phyloP scores from a whole-genome alignment of 2,888 invertebrate genomes.

The Chirona hameri region DNA sequence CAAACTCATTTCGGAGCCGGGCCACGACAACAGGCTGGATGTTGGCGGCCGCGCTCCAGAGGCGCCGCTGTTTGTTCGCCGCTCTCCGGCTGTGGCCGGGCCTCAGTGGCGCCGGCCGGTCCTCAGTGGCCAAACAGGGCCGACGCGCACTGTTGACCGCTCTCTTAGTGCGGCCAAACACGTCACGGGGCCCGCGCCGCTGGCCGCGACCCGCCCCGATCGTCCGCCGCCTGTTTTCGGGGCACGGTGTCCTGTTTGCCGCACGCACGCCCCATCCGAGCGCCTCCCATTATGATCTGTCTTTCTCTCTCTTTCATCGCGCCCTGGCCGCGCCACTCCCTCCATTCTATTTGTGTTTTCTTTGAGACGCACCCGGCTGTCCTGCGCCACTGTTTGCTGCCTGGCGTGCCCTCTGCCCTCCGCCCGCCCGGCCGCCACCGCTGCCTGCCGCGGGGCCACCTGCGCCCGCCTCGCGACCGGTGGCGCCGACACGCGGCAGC shows the following conservation, averaged over 20 bases:
- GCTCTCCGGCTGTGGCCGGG: too few relatives aligned
- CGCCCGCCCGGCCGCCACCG: neutral
- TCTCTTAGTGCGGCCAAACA: neutral
- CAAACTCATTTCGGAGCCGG: conserved; percentile 5
- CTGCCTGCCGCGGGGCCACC: neutral
- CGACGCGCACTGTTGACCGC: neutral
- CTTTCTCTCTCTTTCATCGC: conserved; percentile 25
- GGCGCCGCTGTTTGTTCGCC: neutral
- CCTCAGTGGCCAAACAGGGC: neutral
- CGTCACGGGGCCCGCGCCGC: neutral
- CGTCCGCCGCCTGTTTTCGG: neutral
- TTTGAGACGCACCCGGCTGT: conserved; percentile 23
- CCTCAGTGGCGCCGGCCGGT: neutral
- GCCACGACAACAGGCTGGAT: neutral
- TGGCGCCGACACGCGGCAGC: neutral
- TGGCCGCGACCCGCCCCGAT: neutral
- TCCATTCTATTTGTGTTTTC: conserved; percentile 29
- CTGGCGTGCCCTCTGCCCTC: neutral
- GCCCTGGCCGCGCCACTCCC: neutral
- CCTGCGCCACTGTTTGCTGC: neutral
- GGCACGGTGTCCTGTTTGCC: neutral
- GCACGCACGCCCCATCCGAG: neutral
- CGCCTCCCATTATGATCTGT: conserved; percentile 1
- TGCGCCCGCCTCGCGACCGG: neutral
- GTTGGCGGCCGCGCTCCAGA: neutral